Evolutionary conservation across 2,888 invertebrate species (phyloP).

Genomic region (Orthosia gracilis): DNA sequence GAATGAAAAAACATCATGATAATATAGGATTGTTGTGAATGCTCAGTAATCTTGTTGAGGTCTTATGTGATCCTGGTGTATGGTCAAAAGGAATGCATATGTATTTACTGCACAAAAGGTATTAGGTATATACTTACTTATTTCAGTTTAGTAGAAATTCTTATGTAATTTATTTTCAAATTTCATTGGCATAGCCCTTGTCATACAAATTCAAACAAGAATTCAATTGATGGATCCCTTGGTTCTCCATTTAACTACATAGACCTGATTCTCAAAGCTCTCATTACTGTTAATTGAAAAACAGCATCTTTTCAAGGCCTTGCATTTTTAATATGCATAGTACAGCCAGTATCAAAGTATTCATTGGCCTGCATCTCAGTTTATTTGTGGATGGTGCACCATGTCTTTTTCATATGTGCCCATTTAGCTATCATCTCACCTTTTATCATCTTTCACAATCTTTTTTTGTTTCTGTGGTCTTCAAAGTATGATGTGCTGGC

Average conservation of each 20-base stretch:
- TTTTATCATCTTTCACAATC: not conserved
- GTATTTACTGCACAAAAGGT: not conserved
- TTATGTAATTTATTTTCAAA: not conserved
- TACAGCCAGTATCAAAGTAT: not conserved
- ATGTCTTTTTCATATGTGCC: not conserved
- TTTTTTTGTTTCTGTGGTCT: not conserved
- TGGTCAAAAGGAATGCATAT: not conserved
- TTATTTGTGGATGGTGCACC: not conserved
- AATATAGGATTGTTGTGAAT: not conserved
- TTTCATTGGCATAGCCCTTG: slow-evolving; percentile 8
- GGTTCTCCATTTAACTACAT: no score
- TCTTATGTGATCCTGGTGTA: not conserved
- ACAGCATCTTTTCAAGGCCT: no score
- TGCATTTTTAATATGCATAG: not conserved
- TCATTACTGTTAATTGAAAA: not conserved
- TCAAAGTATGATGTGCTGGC: not conserved
- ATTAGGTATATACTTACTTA: not conserved
- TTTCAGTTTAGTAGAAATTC: not conserved
- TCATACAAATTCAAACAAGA: not conserved
- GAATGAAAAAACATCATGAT: not conserved
- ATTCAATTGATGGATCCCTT: slow-evolving; percentile 1
- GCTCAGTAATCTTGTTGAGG: not conserved
- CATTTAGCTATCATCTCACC: not conserved
- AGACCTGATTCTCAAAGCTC: not conserved
- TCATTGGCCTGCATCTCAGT: not conserved